phyloP scores from a whole-genome alignment of 1,140 invertebrate genomes.

The Rhyacophila brunnea region DNA sequence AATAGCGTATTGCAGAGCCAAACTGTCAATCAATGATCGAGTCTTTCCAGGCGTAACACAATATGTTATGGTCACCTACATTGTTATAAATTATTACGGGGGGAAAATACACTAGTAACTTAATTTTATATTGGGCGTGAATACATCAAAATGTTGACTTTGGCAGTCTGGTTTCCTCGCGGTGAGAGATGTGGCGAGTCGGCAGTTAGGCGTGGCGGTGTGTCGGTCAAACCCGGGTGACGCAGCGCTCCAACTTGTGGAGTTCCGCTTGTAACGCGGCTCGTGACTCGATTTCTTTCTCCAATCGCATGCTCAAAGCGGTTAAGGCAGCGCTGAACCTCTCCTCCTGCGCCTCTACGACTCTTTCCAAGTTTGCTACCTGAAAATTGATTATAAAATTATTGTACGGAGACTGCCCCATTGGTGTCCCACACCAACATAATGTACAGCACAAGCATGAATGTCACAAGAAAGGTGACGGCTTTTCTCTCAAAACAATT shows the following conservation, averaged over 20 bases:
- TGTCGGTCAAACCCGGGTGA: conserved; percentile 56
- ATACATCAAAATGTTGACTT: not conserved
- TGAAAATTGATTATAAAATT: conserved; percentile 30
- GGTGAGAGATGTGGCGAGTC: not conserved
- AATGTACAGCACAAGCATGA: too few species aligned
- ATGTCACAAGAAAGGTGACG: too few species aligned
- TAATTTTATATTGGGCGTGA: not conserved
- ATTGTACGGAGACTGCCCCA: too few species aligned
- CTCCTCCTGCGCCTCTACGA: conserved; percentile 59
- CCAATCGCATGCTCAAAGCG: conserved; percentile 54
- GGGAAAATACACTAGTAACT: too few species aligned
- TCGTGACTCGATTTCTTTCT: conserved; percentile 58
- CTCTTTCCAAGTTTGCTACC: conserved; percentile 59
- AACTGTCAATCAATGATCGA: too few species aligned
- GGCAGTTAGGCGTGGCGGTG: not conserved
- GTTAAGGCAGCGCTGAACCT: conserved; percentile 56
- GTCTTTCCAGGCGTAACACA: too few species aligned
- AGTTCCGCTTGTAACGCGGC: conserved; percentile 58
- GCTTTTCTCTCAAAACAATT: too few species aligned
- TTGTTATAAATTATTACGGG: too few species aligned
- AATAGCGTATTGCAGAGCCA: too few species aligned
- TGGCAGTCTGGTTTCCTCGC: not conserved
- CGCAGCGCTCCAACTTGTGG: conserved; percentile 60
- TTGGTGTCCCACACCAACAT: too few species aligned
- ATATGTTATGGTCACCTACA: too few species aligned